These are phyloP conservation scores for Zosterops japonicus DNA, from an alignment of 2,113 vertebrate species.

Conservation along the genomic window DNA sequence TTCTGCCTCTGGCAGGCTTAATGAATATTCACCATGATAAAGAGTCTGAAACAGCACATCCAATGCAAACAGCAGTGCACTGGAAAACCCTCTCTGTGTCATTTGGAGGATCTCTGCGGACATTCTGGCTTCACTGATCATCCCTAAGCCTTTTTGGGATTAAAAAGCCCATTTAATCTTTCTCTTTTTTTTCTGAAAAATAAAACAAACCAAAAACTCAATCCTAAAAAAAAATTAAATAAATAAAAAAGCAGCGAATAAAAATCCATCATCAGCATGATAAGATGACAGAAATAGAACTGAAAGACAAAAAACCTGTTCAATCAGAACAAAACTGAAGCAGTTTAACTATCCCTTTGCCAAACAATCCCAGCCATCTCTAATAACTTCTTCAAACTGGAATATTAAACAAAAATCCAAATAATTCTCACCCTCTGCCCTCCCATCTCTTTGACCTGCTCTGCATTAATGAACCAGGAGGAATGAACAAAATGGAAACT, in stretches of 20 bases:
- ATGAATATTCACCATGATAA: constrained; percentile 53
- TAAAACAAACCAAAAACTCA: background rate
- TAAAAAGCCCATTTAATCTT: constrained; percentile 46
- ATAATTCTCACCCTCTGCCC: background rate
- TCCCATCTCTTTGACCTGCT: background rate
- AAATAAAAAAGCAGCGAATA: background rate
- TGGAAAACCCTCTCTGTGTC: constrained; percentile 3
- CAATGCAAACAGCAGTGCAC: background rate
- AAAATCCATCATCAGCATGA: background rate
- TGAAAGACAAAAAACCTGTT: background rate
- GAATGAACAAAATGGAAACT: background rate
- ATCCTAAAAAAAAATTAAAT: background rate
- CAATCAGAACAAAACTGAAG: background rate
- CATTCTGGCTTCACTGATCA: constrained; percentile 29
- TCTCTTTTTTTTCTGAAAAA: background rate
- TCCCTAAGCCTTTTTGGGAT: constrained; percentile 52
- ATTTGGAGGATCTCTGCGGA: background rate
- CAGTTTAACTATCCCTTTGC: background rate
- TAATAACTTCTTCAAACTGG: background rate
- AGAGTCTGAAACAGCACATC: constrained; percentile 32
- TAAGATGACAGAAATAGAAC: background rate
- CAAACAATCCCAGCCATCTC: background rate
- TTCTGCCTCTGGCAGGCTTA: constrained; percentile 50
- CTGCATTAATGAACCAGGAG: background rate
- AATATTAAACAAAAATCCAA: background rate